Conservation (phyloP, 2,113 vertebrate genomes). For the Seriola dumerili region DNA sequence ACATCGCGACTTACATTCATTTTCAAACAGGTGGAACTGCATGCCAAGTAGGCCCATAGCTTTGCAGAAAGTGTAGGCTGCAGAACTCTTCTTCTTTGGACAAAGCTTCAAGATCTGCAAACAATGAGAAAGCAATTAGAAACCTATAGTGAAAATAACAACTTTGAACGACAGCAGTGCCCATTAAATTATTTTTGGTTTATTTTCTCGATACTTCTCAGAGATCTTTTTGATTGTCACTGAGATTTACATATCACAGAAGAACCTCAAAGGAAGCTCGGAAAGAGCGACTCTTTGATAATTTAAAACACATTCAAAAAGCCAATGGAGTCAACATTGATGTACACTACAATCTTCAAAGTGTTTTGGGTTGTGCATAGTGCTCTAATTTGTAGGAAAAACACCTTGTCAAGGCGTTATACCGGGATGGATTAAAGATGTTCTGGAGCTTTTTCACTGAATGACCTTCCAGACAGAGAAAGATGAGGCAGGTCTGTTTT, state of each 20-base stretch:
- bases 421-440: constrained; percentile 38
- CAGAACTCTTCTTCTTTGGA: constrained; percentile 97
- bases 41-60: constrained; percentile 94
- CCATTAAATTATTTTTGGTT: neutral
- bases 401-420: neutral
- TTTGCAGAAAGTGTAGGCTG: constrained; percentile 97
- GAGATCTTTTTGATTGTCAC: neutral
- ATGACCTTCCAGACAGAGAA: constrained; percentile 56
- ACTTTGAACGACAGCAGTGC: neutral
- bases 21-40: constrained; percentile 98
- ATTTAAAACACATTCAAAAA: constrained; percentile 19
- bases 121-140: neutral
- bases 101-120: constrained; percentile 96
- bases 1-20: constrained; percentile 90
- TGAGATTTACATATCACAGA: constrained; percentile 10
- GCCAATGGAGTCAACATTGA: constrained; percentile 9
- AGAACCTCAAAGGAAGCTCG: neutral
- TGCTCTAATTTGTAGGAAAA: constrained; percentile 34
- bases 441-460: constrained; percentile 20
- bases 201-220: neutral
- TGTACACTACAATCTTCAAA: constrained; percentile 19
- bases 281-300: neutral
- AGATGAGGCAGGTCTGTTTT: constrained; percentile 45
- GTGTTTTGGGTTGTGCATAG: neutral
- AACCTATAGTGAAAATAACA: neutral